Conservation (phyloP, 2,797 vertebrate genomes). For the Bradypodion pumilum region DNA sequence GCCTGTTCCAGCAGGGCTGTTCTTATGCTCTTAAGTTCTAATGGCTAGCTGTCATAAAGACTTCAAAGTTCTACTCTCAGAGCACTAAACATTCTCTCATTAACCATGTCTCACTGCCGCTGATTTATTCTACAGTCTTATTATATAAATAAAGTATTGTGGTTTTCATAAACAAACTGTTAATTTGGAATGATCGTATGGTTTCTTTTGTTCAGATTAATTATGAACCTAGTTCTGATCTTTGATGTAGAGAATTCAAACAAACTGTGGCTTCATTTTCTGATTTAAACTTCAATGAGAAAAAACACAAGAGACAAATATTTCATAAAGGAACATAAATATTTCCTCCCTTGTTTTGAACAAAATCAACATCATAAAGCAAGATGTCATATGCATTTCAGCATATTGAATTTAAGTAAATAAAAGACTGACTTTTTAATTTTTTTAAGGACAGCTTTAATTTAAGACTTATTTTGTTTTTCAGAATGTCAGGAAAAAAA, state of each 20-base stretch:
- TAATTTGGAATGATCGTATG: neutral
- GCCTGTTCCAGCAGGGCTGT: too few species aligned
- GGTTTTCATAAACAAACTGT: slow-evolving; percentile 51
- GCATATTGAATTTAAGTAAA: neutral
- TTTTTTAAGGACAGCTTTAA: neutral
- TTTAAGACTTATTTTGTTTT: neutral
- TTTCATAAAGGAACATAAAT: neutral
- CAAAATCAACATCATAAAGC: neutral
- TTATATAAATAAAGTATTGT: slow-evolving; percentile 64
- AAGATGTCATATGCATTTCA: neutral
- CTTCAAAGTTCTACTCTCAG: neutral
- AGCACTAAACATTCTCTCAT: neutral
- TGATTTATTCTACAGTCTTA: slow-evolving; percentile 58
- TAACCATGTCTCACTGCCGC: slow-evolving; percentile 37
- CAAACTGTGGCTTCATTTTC: neutral
- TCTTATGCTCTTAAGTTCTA: too few species aligned
- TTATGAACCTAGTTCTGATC: neutral
- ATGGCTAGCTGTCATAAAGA: neutral
- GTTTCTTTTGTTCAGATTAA: neutral
- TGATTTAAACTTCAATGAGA: neutral
- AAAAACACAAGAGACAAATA: neutral
- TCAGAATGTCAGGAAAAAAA: neutral
- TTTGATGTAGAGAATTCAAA: slow-evolving; percentile 2
- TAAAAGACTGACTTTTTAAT: neutral
- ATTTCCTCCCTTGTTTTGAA: neutral